These are phyloP conservation scores for Sus scrofa DNA, from an alignment of 2,113 vertebrate species.

Conservation along the genomic window T2T-Sscrofa CM000812.6:12415001-12415500, in stretches of 20 bases:
- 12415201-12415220: not conserved
- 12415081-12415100: not conserved
- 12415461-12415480: not conserved
- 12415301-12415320: not conserved
- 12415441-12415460: not conserved
- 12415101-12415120: not conserved
- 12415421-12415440: not conserved
- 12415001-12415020: not conserved
- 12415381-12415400: not conserved
- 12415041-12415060: not conserved
- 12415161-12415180: accelerated
- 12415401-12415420: not conserved
- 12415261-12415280: not conserved
- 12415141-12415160: not conserved
- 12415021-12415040: not conserved
- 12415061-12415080: not conserved
- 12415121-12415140: accelerated
- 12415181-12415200: not conserved
- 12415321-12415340: not conserved
- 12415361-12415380: not conserved
- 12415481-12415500: not conserved
- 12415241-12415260: not conserved
- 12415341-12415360: not conserved
- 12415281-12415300: not conserved
- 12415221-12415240: not conserved